Evolutionary conservation across 2,797 vertebrate genomes (phyloP).

Genomic region (Rhynchotus rufescens): DNA sequence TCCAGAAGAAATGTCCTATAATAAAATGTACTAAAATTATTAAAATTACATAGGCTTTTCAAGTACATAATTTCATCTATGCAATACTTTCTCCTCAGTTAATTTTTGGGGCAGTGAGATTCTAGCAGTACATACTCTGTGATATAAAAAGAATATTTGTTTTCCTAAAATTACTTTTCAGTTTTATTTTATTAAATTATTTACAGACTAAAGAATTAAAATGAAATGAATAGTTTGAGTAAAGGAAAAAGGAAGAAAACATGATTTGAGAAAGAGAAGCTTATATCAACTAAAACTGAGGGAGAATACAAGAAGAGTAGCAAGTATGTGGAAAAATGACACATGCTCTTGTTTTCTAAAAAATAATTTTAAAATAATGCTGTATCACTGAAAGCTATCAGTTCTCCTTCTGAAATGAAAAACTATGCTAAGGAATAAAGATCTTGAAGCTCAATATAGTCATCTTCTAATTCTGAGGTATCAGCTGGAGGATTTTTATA

Average conservation of each 20-base stretch:
- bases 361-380: not conserved
- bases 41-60: not conserved
- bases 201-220: not conserved
- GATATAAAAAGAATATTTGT: not conserved
- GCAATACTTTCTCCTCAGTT: not conserved
- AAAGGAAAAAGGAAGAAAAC: not conserved
- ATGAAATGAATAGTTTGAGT: not conserved
- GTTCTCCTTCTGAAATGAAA: not conserved
- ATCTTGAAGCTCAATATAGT: not conserved
- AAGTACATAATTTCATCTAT: not conserved
- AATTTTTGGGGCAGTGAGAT: not conserved
- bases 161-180: not conserved
- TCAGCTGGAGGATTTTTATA: not conserved
- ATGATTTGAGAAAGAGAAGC: not conserved
- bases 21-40: constrained; percentile 1
- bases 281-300: not conserved
- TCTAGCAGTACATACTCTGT: not conserved
- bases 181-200: not conserved
- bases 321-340: not conserved
- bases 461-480: not conserved
- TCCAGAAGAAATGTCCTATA: constrained; percentile 6
- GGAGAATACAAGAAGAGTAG: not conserved
- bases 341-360: not conserved
- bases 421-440: not conserved
- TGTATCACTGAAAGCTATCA: not conserved